Base-by-base conservation (phyloP, 2,113 vertebrate species). In the Cottus gobio region DNA sequence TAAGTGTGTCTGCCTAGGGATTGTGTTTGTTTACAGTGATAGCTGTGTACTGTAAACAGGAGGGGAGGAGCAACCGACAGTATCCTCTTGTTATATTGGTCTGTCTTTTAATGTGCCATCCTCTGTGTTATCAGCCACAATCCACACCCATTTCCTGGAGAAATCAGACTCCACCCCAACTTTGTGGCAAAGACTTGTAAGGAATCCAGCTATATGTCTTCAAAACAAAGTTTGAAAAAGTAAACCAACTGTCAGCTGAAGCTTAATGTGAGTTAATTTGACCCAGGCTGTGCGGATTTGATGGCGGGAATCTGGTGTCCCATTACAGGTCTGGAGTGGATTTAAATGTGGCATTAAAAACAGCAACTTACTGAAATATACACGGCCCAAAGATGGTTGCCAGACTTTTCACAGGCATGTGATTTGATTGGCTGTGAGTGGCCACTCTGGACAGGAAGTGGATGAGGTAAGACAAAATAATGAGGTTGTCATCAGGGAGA, bases 391-490 rank as follows among this genome's bases (percentile, higher is more conserved):
- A 96, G 60, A 96, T 91, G 36, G 92, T 82, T 26, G 95, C 94
- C 42, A 96, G 87, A 79, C 95, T 96, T 90, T 96, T 94, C 87
- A 95, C 71, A 36, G 95, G 94, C 95, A 96, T 97, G 73, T 93
- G 93, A 88, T 97, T 96, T 70, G 86, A 91, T 6, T 94, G 86
- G 72, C 95, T 96, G 69, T 94, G 60, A 9, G 90, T 74, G 0
- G 94, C 94, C 71, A 96, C 94, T 83, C 92, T 95, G 42, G 86
- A 80, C 62, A 96, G 85, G 86, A 96, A 96, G 84, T 89, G 85
- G 87, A 89, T 83, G 72, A 97, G 89, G 90, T 94, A 95, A 74
- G 87, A 93, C 50, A 96, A 86, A 66, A 95, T 87, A 62, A 36
- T 82, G 72, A 91, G 89, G 83, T 93, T 94, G 42, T 91, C 91